Base-by-base conservation (phyloP, 2,113 vertebrate genomes). In the Piprites chloris region DNA sequence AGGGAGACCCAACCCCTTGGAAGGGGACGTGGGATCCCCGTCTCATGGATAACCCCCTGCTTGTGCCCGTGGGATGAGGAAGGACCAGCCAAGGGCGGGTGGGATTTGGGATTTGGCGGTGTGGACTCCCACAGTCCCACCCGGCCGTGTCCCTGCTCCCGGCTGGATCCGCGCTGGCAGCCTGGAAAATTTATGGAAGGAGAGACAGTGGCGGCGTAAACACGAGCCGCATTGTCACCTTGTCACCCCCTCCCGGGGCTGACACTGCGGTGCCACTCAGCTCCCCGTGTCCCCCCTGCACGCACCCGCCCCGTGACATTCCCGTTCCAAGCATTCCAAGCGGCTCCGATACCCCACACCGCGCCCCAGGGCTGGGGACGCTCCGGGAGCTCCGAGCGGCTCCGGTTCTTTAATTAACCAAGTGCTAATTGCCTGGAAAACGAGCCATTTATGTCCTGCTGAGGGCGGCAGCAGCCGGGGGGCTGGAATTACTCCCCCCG, bases 391-490 rank as follows among this genome's bases (percentile, higher is more conserved):
- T 93, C 58, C 4, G 27, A 46, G 52, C 39, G 1, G 6, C 75
- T 96, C 72, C 13, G 30, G 46, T 44, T 74, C 82, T 80, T 89
- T 95, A 94, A 91, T 95, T 91, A 94, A 80, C 68, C 16, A 37
- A 44, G 33, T 2, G 81, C 32, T 95, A 96, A 94, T 96, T 89
- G 90, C 84, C 87, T 13, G 28, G 87, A 89, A 80, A 95, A 93
- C 22, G 37, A 95, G 24, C 47, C 68, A 33, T 80, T 89, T 18
- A 15, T 42, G 26, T 65, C 56, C 3, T 5, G 84, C 76, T 84
- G 84, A 86, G 80, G 58, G 87, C 12, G 3, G 42, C 23, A 22
- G 72, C 65, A 49, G 56, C 56, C 19, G 0, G 2, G 28, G 47
- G 66, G 10, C 6, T 24, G 15, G 9, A 18, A 9, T 37, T 1